Percentiles rank a stretch among this genome's conserved stretches.
phyloP scores from a whole-genome alignment of 2,888 invertebrate species.

The Lysandra coridon region DNA sequence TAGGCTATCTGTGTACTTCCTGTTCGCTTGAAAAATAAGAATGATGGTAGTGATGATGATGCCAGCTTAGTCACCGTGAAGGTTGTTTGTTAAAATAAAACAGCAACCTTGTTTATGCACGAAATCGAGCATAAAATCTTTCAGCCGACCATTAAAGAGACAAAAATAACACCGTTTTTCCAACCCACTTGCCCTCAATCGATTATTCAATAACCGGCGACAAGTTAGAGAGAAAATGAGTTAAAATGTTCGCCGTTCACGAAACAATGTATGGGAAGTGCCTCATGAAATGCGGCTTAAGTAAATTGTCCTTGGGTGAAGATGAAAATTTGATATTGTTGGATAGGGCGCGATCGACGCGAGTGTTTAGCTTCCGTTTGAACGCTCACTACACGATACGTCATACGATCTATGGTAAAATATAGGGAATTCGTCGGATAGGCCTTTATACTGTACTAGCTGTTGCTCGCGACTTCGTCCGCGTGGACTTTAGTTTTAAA shows the following conservation, averaged over 20 bases:
- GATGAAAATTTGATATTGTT: conserved; percentile 73
- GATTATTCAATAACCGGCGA: conserved; percentile 40
- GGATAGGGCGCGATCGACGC: conserved; percentile 42
- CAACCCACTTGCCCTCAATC: conserved; percentile 42
- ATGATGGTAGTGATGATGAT: neutral
- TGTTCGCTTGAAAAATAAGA: neutral
- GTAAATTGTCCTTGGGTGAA: conserved; percentile 71
- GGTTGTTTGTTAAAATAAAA: neutral
- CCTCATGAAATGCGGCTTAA: conserved; percentile 76
- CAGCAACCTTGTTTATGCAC: conserved; percentile 6
- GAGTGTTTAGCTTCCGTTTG: conserved; percentile 24
- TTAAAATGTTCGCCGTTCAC: conserved; percentile 54
- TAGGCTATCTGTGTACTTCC: neutral
- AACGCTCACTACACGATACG: neutral
- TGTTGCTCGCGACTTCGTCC: no score
- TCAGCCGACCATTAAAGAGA: conserved; percentile 30
- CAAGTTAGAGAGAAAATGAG: conserved; percentile 51
- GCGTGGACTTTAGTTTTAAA: no score
- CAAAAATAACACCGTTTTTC: conserved; percentile 39
- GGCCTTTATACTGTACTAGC: no score
- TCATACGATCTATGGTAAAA: neutral
- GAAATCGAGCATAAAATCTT: conserved; percentile 29
- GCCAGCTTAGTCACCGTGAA: neutral
- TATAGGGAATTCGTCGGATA: neutral
- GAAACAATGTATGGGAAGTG: conserved; percentile 66